Evolutionary conservation across 2,888 invertebrate genomes (phyloP).

Genomic region (Drosophila mettleri): DNA sequence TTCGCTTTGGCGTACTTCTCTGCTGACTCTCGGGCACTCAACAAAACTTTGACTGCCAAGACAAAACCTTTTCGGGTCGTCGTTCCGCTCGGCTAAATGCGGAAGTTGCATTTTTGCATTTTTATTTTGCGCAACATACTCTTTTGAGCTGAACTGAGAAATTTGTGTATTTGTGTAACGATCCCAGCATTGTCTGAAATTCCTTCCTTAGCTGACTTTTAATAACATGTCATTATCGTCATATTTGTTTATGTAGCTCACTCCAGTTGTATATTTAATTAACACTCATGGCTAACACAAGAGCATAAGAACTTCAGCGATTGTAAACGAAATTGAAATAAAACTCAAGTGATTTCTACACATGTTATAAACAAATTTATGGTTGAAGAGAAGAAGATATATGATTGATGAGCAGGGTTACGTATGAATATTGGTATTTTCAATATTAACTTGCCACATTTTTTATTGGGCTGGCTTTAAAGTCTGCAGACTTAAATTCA

Average conservation of each 20-base stretch:
- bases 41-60: slow-evolving; percentile 34
- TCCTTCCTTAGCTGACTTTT: slow-evolving; percentile 40
- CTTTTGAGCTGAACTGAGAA: slow-evolving; percentile 35
- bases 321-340: not conserved
- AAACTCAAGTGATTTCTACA: slow-evolving; percentile 3
- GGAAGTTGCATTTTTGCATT: slow-evolving; percentile 65
- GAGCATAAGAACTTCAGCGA: slow-evolving; percentile 30
- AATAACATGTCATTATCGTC: slow-evolving; percentile 82
- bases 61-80: slow-evolving; percentile 45
- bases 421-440: not conserved
- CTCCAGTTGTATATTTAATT: slow-evolving; percentile 39
- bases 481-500: not conserved
- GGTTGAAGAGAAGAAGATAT: not conserved
- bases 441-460: not conserved
- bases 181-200: slow-evolving; percentile 71
- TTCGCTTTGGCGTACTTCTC: not conserved
- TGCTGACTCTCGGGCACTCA: not conserved
- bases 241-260: slow-evolving; percentile 74
- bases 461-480: too few relatives aligned
- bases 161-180: slow-evolving; percentile 30
- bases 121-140: slow-evolving; percentile 24
- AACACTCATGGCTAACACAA: slow-evolving; percentile 27
- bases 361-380: not conserved
- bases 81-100: slow-evolving; percentile 81
- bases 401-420: not conserved